A percentile compares a stretch with the other conserved stretches of the same genome.
These are phyloP conservation scores for Seira ritae DNA, from an alignment of 2,888 invertebrate genomes.

Conservation along the genomic window DNA sequence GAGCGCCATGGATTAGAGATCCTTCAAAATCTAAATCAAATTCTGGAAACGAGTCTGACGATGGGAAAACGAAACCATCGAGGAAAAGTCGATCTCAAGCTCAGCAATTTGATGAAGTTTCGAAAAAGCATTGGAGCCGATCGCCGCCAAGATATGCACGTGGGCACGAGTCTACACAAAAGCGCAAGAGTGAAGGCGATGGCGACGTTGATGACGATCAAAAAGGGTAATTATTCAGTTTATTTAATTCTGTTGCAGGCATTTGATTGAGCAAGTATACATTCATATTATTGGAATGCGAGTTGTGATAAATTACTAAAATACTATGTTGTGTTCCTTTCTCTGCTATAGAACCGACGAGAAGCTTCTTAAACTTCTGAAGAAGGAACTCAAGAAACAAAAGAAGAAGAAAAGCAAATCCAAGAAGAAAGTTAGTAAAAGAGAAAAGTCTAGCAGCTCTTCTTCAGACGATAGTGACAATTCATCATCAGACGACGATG, in stretches of 20 bases:
- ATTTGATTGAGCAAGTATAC: no score
- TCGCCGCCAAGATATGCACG: conserved; percentile 69
- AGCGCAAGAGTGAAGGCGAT: conserved; percentile 39
- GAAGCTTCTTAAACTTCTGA: conserved; percentile 56
- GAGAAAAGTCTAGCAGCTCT: conserved; percentile 38
- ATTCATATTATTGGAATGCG: no score
- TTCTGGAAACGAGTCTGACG: conserved; percentile 17
- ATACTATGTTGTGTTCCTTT: no score
- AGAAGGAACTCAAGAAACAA: conserved; percentile 63
- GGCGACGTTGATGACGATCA: not conserved
- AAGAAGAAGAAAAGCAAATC: conserved; percentile 61
- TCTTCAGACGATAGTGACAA: not conserved
- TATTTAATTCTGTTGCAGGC: no score
- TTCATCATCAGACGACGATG: conserved; percentile 19
- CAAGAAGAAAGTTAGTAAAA: conserved; percentile 52
- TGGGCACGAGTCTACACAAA: conserved; percentile 69
- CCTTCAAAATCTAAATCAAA: conserved; percentile 52
- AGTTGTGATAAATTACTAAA: no score
- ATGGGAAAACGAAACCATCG: not conserved
- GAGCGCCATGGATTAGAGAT: conserved; percentile 61
- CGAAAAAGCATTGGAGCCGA: conserved; percentile 67
- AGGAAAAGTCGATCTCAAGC: conserved; percentile 35
- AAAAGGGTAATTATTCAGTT: conserved; percentile 12
- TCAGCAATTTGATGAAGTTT: conserved; percentile 24
- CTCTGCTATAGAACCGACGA: conserved; percentile 48